Conservation (phyloP, 2,797 vertebrate species). For the Neosilurus mollespiculum region DNA sequence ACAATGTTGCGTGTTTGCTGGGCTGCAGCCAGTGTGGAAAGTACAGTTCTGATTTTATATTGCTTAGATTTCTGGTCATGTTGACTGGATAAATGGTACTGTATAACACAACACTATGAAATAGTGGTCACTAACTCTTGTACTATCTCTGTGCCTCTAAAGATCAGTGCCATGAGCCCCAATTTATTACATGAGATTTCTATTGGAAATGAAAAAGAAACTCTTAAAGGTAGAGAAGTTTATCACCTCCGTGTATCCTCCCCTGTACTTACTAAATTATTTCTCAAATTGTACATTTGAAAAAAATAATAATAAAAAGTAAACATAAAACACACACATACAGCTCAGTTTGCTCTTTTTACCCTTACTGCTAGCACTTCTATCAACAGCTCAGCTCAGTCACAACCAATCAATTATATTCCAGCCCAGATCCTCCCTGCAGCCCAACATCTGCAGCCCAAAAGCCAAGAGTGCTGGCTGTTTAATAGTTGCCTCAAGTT, state of each 20-base stretch:
- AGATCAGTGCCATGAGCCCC: background rate
- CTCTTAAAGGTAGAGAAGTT: background rate
- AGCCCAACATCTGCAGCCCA: constrained; percentile 72
- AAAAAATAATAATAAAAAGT: too few relatives aligned
- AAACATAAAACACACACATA: too few relatives aligned
- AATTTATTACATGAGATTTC: background rate
- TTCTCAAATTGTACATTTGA: background rate
- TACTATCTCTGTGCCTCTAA: background rate
- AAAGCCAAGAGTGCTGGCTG: constrained; percentile 57
- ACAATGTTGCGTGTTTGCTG: too few relatives aligned
- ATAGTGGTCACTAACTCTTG: background rate
- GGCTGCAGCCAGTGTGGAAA: background rate
- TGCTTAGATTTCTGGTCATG: background rate
- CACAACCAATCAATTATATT: constrained; percentile 72
- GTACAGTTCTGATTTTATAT: background rate
- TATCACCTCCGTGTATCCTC: background rate
- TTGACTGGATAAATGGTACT: background rate
- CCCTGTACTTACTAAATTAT: background rate
- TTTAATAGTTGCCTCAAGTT: constrained; percentile 54
- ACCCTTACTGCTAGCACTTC: background rate
- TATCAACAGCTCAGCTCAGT: constrained; percentile 48
- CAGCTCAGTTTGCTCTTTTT: background rate
- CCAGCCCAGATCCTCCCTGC: constrained; percentile 60
- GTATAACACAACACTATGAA: background rate
- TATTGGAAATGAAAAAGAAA: background rate